Base-by-base conservation (phyloP, 92 coral and sea anemone genomes). In the Scolanthus callimorphus region DNA sequence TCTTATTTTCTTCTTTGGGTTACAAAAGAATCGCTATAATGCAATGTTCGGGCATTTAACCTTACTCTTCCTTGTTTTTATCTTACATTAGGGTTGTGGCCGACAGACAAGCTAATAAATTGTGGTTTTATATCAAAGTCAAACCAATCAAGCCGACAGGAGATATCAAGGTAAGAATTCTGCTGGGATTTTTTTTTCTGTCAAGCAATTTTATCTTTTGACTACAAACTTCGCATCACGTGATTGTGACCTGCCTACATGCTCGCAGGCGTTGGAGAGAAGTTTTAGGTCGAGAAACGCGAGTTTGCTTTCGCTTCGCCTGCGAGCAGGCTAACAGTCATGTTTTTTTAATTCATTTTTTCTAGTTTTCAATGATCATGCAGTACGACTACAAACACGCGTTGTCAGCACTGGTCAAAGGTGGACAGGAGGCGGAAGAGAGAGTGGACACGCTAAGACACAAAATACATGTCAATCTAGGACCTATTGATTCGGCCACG, bases 351-450 rank as follows among this genome's bases (percentile, higher is more conserved):
- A 17, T 17, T 61, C 41, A 34, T n/a, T n/a, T 19, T 27, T 39
- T 57, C 20, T 72, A 91, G 97, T 91, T 91, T 51, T 88, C 96
- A 12, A 28, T 91, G 78, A 25, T 88, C 9, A 67, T 91, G 84
- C 88, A 88, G 74, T 91, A 91, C 39, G 97, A 91, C 55, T 91
- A 86, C 84, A 91, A 91, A 63, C 90, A 89, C 46, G 74, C 84
- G 20, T 55, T 95, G 0, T 60, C 98, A 24, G 84, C 96, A 3
- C 39, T 88, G 27, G 90, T 88, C 39, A 79, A 79, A 15, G 85
- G 85, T 3, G 72, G 81, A n/a, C 92, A 92, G 55, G 89, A 83
- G 49, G 84, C 90, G 0, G 89, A 92, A 48, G 84, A 83, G 20
- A 70, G 83, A 59, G 29, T 73, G 0, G 80, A 84, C 17, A 82